These are phyloP conservation scores for Malurus elegans DNA, from an alignment of 2,113 vertebrate species.

Conservation along the genomic window DNA sequence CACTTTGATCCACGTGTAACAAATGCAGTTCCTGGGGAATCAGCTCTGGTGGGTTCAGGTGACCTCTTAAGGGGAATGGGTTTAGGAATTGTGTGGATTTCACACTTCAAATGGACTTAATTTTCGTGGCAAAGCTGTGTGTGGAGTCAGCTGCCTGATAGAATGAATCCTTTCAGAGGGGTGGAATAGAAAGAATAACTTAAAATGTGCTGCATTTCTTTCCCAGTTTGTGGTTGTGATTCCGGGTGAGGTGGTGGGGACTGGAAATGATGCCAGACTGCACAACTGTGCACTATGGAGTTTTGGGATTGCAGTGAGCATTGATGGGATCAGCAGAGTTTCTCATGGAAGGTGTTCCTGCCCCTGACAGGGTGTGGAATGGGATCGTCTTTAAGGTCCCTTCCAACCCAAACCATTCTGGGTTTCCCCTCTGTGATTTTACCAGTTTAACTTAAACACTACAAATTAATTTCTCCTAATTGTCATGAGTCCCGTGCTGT, in stretches of 20 bases:
- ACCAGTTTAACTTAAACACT: not conserved
- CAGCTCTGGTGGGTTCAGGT: not conserved
- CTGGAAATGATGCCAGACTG: not conserved
- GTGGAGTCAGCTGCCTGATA: not conserved
- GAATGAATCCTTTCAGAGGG: not conserved
- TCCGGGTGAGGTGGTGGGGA: not conserved
- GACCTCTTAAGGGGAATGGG: not conserved
- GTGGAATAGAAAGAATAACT: not conserved
- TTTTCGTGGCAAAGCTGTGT: not conserved
- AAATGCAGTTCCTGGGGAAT: not conserved
- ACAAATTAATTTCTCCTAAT: not conserved
- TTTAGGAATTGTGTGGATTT: not conserved
- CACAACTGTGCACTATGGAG: fast-evolving
- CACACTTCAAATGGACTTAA: not conserved
- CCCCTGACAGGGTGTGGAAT: not conserved
- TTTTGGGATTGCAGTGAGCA: not conserved
- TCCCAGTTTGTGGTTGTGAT: not conserved
- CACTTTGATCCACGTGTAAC: not conserved
- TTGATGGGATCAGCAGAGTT: not conserved
- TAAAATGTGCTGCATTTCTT: not conserved
- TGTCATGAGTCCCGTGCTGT: not conserved
- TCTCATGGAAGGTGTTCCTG: not conserved
- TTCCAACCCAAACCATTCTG: not conserved
- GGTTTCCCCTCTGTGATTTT: not conserved
- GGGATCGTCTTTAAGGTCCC: not conserved